Percentiles rank a stretch among this genome's conserved stretches.
Conservation (phyloP, 2,113 vertebrate genomes). For the Probosciger aterrimus region DNA sequence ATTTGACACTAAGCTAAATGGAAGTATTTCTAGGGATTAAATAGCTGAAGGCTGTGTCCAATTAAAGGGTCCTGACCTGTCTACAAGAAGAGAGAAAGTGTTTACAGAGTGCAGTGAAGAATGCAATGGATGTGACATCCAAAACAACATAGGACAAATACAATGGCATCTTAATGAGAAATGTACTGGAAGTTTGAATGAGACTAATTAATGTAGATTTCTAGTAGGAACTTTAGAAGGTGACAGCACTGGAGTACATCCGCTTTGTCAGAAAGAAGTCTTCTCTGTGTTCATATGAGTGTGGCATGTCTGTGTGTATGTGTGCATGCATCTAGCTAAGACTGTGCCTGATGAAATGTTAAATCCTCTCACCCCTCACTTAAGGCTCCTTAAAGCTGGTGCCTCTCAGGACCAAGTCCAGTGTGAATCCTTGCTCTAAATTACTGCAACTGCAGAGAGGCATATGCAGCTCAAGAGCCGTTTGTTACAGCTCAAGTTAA, state of each 20-base stretch:
- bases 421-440: background rate
- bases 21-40: background rate
- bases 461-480: background rate
- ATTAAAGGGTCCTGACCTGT: background rate
- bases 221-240: background rate
- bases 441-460: background rate
- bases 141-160: background rate
- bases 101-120: background rate
- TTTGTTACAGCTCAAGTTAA: background rate
- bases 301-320: background rate
- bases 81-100: background rate
- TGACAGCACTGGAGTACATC: background rate
- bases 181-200: background rate
- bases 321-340: background rate
- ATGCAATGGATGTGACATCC: background rate
- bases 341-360: background rate
- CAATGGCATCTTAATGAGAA: background rate
- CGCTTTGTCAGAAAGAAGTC: background rate
- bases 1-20: background rate
- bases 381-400: background rate
- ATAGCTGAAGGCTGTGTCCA: background rate
- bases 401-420: background rate
- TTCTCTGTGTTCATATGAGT: rapidly evolving
- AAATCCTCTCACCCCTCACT: background rate
- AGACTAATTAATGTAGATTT: background rate